Percentiles rank a stretch among this genome's conserved stretches.
phyloP scores from a whole-genome alignment of 2,888 invertebrate genomes.

The Glaucopsyche alexis region DNA sequence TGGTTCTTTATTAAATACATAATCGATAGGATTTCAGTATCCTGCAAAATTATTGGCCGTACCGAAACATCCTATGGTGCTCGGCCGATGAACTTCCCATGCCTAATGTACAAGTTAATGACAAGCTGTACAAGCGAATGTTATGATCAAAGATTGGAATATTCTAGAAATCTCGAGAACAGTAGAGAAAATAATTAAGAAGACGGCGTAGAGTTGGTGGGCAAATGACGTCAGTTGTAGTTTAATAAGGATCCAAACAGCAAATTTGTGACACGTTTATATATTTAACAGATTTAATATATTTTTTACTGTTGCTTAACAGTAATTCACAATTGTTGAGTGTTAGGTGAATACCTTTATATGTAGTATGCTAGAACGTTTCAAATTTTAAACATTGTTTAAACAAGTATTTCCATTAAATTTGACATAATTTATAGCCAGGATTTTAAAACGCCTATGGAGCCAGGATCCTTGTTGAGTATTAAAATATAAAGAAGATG shows the following conservation, averaged over 20 bases:
- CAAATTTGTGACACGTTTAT: background rate
- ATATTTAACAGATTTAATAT: background rate
- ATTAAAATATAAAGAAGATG: slow-evolving; percentile 6
- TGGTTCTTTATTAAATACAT: slow-evolving; percentile 81
- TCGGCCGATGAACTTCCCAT: slow-evolving; percentile 79
- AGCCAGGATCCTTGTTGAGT: background rate
- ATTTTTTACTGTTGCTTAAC: too few relatives aligned
- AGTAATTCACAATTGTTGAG: too few relatives aligned
- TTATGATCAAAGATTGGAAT: slow-evolving; percentile 20
- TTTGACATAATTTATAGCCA: background rate
- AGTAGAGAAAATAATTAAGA: slow-evolving; percentile 16
- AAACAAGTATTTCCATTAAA: background rate
- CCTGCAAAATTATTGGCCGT: slow-evolving; percentile 74
- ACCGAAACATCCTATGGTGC: slow-evolving; percentile 59
- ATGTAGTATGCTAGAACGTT: too few relatives aligned
- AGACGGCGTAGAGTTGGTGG: background rate
- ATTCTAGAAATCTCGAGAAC: slow-evolving; percentile 19
- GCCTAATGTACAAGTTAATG: slow-evolving; percentile 55
- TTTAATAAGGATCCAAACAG: background rate
- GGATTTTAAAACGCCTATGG: background rate
- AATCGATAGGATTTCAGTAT: slow-evolving; percentile 79
- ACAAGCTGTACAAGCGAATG: slow-evolving; percentile 26
- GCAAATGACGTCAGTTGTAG: background rate
- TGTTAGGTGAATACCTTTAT: too few relatives aligned
- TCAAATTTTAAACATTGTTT: too few relatives aligned